Conservation (phyloP, 2,113 vertebrate species). For the Aphyosemion australe region DNA sequence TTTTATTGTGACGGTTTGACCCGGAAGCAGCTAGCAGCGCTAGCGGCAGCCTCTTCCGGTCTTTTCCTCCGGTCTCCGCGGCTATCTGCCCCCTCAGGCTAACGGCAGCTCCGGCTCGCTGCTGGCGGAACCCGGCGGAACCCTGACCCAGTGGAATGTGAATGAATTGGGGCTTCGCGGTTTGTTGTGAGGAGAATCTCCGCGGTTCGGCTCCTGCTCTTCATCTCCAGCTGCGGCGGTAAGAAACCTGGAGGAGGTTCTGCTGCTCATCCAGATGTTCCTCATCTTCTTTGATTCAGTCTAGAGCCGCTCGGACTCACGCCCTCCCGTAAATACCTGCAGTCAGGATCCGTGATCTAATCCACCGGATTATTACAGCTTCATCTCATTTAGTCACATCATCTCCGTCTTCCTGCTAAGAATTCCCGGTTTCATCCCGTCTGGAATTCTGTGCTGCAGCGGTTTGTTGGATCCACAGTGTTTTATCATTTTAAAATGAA, state of each 20-base stretch:
- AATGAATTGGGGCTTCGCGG: not conserved
- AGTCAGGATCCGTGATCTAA: no score
- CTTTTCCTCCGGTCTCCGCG: slow-evolving; percentile 7
- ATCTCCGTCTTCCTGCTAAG: no score
- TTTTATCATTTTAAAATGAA: no score
- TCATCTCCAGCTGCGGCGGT: slow-evolving; percentile 4
- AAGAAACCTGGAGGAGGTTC: not conserved
- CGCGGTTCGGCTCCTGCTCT: no score
- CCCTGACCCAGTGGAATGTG: slow-evolving; percentile 1
- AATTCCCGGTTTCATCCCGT: no score
- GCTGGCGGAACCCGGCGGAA: not conserved
- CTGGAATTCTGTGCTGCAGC: no score
- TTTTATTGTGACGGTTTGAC: slow-evolving; percentile 54
- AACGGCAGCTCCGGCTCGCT: not conserved
- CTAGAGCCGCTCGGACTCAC: no score
- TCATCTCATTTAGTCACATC: no score
- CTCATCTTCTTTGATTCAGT: not conserved
- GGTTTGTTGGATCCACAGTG: no score
- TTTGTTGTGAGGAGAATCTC: not conserved
- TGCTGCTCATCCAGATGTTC: not conserved
- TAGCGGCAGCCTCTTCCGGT: slow-evolving; percentile 9
- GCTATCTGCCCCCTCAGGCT: not conserved
- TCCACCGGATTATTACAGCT: no score
- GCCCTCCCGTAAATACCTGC: no score
- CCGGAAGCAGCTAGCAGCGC: slow-evolving; percentile 64